Conservation (phyloP, 37 sponge, comb jelly and placozoan species). For the Trichoplax adhaerens region DNA sequence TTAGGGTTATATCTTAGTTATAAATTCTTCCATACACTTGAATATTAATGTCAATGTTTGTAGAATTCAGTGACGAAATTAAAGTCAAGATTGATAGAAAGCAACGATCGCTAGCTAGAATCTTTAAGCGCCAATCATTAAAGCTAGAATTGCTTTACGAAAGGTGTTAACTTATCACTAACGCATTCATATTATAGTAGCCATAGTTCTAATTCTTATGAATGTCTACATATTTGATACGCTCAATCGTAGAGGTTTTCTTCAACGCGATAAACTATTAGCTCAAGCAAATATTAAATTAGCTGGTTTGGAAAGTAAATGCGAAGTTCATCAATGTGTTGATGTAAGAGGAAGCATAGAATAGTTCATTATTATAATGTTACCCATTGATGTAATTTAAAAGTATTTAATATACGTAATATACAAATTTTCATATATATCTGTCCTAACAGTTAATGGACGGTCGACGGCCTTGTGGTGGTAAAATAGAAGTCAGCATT, state of each 20-base stretch:
- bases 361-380: background rate
- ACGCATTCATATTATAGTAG: conserved; percentile 24
- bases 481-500: conserved; percentile 51
- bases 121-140: conserved; percentile 51
- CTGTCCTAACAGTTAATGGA: conserved; percentile 1
- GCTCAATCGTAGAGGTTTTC: conserved; percentile 1
- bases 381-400: conserved; percentile 6
- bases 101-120: conserved; percentile 36
- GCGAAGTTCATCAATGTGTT: conserved; percentile 27
- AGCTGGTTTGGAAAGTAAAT: conserved; percentile 42
- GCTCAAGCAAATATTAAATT: conserved; percentile 26
- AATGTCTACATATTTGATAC: background rate
- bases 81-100: conserved; percentile 67
- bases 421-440: no score
- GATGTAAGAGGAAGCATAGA: conserved; percentile 4
- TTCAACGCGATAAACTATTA: background rate
- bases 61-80: conserved; percentile 28
- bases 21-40: no score
- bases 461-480: conserved; percentile 43
- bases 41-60: no score
- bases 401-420: background rate
- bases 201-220: background rate
- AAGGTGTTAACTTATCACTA: conserved; percentile 24
- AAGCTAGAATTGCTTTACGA: conserved; percentile 34
- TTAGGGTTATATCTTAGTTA: no score